These are phyloP conservation scores for Mustela nigripes DNA, from an alignment of 2,113 vertebrate species.

Conservation along the genomic window DNA sequence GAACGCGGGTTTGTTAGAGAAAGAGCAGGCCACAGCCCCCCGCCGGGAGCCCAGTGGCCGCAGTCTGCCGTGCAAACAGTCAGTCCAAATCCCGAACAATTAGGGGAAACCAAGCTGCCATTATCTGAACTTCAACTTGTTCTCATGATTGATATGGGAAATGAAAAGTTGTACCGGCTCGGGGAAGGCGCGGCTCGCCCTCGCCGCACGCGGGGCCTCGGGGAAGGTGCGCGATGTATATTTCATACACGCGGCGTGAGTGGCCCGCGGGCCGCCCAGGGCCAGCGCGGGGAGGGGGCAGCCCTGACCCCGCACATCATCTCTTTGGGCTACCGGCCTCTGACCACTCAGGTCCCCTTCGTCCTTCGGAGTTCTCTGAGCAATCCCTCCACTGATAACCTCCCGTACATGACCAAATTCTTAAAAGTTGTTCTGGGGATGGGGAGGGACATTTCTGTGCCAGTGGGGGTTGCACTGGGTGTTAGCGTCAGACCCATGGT, in stretches of 20 bases:
- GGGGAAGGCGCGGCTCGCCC: constrained; percentile 80
- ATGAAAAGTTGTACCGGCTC: constrained; percentile 91
- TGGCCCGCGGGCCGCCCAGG: background rate
- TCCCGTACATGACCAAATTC: too few relatives aligned
- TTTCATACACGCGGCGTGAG: background rate
- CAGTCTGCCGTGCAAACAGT: constrained; percentile 92
- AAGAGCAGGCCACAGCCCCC: constrained; percentile 93
- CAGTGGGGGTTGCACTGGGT: too few relatives aligned
- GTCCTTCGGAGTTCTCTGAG: background rate
- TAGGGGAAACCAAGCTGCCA: constrained; percentile 94
- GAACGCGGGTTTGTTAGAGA: constrained; percentile 97
- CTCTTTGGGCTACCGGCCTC: fast-evolving
- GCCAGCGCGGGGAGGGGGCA: background rate
- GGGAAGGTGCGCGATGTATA: constrained; percentile 53
- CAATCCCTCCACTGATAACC: background rate
- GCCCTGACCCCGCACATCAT: background rate
- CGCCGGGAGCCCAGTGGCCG: constrained; percentile 94
- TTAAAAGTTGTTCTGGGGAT: background rate
- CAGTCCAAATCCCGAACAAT: constrained; percentile 94
- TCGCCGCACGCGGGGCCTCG: constrained; percentile 66
- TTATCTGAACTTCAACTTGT: constrained; percentile 94
- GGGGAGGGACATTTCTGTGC: background rate
- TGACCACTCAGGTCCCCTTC: too few relatives aligned
- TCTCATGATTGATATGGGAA: constrained; percentile 99
- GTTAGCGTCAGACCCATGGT: background rate